These are phyloP conservation scores for Microtus richardsoni DNA, from an alignment of 2,113 vertebrate species.

Conservation along the genomic window DNA sequence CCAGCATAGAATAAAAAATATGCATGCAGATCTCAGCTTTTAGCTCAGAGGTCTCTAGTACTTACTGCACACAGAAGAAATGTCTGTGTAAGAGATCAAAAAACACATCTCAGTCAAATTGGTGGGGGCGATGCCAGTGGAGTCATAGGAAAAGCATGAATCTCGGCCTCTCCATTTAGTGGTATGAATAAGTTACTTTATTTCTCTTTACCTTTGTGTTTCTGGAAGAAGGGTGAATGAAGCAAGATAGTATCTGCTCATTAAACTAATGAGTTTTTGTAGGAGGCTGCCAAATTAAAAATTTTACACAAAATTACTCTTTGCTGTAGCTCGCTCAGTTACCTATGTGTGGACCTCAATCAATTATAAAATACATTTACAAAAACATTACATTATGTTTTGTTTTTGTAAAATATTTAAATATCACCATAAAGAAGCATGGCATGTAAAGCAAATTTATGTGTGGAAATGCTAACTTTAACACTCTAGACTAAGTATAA, in stretches of 20 bases:
- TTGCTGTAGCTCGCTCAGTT: background rate
- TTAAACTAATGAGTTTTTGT: background rate
- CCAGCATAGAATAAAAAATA: background rate
- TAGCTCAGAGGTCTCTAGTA: background rate
- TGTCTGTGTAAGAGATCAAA: background rate
- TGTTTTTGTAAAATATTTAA: background rate
- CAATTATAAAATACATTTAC: background rate
- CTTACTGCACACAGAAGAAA: background rate
- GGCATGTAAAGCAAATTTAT: background rate
- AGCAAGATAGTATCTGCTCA: background rate
- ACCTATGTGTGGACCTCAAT: background rate
- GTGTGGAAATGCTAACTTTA: background rate
- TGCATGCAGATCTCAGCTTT: background rate
- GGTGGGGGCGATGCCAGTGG: background rate
- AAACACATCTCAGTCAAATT: background rate
- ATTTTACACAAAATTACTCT: background rate
- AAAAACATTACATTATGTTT: background rate
- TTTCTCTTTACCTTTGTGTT: background rate
- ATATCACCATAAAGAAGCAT: background rate
- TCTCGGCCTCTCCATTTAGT: background rate
- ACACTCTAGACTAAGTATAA: background rate
- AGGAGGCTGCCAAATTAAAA: background rate
- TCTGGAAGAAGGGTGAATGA: background rate
- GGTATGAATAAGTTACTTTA: background rate
- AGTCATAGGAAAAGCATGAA: background rate